These are phyloP conservation scores for Callocephalon fimbriatum DNA, from an alignment of 2,113 vertebrate genomes.

Conservation along the genomic window DNA sequence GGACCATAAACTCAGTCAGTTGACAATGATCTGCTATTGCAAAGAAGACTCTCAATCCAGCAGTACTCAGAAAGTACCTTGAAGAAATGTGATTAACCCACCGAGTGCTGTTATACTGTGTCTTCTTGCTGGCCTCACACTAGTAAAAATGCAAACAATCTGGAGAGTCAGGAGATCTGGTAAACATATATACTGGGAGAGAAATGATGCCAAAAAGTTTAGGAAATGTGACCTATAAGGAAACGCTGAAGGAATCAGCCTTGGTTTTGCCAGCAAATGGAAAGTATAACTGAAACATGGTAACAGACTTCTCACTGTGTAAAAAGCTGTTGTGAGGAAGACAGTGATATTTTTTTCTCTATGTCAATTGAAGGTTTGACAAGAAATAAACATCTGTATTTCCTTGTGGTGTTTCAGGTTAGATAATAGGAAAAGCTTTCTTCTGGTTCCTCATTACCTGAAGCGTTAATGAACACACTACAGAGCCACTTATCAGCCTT, in stretches of 20 bases:
- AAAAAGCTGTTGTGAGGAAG: background rate
- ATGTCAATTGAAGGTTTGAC: background rate
- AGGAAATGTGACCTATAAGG: background rate
- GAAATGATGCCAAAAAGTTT: background rate
- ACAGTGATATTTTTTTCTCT: background rate
- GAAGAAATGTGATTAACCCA: background rate
- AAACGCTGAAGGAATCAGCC: background rate
- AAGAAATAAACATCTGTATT: background rate
- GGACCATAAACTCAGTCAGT: background rate
- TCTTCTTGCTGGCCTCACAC: background rate
- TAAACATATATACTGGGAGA: background rate
- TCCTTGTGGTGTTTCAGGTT: background rate
- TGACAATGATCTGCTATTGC: background rate
- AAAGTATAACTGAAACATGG: background rate
- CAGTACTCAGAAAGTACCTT: background rate
- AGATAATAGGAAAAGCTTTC: background rate
- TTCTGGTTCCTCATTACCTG: background rate
- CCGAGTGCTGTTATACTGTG: background rate
- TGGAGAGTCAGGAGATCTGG: background rate
- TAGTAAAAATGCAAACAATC: background rate
- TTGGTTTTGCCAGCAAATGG: background rate
- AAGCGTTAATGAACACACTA: background rate
- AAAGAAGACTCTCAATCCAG: background rate
- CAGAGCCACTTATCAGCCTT: background rate
- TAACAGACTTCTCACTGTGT: background rate